phyloP scores from a whole-genome alignment of 2,888 invertebrate genomes.

The Laothoe populi region DNA sequence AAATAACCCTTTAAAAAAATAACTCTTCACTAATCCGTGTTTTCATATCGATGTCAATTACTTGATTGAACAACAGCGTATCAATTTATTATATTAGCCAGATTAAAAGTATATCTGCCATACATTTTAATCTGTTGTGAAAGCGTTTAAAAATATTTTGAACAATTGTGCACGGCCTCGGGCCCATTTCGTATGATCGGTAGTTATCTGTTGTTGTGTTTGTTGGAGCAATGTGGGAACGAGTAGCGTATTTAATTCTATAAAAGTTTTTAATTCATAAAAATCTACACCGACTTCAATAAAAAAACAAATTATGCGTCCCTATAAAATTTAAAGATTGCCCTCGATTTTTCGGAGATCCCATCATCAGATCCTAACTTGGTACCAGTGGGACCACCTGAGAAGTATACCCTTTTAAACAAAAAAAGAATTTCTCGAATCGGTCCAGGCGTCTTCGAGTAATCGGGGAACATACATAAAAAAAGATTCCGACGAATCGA shows the following conservation, averaged over 20 bases:
- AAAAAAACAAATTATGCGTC: too few species aligned
- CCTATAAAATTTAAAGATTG: too few species aligned
- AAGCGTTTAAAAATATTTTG: constrained; percentile 13
- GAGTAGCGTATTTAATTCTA: background rate
- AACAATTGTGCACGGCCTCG: constrained; percentile 17
- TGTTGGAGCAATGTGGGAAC: background rate
- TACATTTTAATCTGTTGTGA: constrained; percentile 16
- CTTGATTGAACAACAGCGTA: background rate
- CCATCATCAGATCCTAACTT: too few species aligned
- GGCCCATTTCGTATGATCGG: constrained; percentile 13
- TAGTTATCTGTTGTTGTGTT: constrained; percentile 3
- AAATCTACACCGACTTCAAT: too few species aligned
- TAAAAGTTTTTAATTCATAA: too few species aligned
- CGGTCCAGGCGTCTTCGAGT: too few species aligned
- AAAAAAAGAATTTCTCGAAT: too few species aligned
- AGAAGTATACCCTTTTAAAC: too few species aligned
- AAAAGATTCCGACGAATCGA: too few species aligned
- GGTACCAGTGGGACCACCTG: too few species aligned
- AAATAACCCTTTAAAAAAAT: background rate
- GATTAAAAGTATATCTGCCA: background rate
- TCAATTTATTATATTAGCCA: background rate
- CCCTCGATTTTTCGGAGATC: too few species aligned
- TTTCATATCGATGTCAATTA: background rate
- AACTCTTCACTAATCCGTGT: background rate
- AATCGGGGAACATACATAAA: too few species aligned